Conservation (phyloP, 2,113 vertebrate species). For the Argyrosomus japonicus region DNA sequence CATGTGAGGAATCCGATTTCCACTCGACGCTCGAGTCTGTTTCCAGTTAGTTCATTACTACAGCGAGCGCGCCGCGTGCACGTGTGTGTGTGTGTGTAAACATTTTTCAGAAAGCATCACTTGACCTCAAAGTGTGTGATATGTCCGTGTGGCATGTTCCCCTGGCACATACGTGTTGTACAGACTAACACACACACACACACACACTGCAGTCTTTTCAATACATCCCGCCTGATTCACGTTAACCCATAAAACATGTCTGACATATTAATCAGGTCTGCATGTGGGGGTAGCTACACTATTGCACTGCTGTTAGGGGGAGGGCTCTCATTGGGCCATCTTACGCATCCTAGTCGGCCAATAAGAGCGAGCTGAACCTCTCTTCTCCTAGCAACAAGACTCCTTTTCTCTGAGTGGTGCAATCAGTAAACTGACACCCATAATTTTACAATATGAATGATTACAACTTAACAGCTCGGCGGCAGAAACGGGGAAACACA, state of each 20-base stretch:
- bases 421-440: slow-evolving; percentile 89
- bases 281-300: slow-evolving; percentile 76
- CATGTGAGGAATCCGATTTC: slow-evolving; percentile 64
- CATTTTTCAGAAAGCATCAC: slow-evolving; percentile 46
- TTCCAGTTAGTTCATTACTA: slow-evolving; percentile 59
- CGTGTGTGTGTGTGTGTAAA: slow-evolving; percentile 17
- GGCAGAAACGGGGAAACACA: slow-evolving; percentile 80
- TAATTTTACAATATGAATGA: slow-evolving; percentile 92
- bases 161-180: slow-evolving; percentile 31
- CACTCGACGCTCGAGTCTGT: slow-evolving; percentile 31
- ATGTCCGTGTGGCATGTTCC: slow-evolving; percentile 36
- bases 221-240: slow-evolving; percentile 78
- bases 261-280: slow-evolving; percentile 89
- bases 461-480: slow-evolving; percentile 79
- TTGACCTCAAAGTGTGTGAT: slow-evolving; percentile 61
- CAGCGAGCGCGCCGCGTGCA: slow-evolving; percentile 16
- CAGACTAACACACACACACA: slow-evolving; percentile 33
- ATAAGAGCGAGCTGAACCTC: slow-evolving; percentile 83
- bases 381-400: slow-evolving; percentile 96
- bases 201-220: slow-evolving; percentile 71
- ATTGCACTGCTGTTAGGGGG: slow-evolving; percentile 65
- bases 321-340: slow-evolving; percentile 84
- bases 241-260: slow-evolving; percentile 88
- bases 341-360: slow-evolving; percentile 82
- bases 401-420: slow-evolving; percentile 80